Conservation (phyloP, 1,140 invertebrate species). For the Halictus rubicundus region DNA sequence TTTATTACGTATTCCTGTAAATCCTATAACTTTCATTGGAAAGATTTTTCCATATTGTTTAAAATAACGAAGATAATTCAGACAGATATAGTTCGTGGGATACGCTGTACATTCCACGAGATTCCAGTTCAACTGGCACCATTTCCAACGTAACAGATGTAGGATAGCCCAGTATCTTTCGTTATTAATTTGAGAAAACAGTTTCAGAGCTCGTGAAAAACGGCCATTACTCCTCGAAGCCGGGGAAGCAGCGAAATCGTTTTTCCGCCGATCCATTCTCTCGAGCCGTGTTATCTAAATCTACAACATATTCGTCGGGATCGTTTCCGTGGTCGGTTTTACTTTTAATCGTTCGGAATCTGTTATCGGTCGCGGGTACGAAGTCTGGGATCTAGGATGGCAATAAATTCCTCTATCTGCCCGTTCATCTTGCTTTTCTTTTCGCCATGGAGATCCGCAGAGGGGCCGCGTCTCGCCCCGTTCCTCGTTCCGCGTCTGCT, state of each 20-base stretch:
- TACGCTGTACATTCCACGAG: too few relatives aligned
- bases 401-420: conserved; percentile 52
- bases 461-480: neutral
- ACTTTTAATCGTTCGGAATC: conserved; percentile 38
- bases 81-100: too few relatives aligned
- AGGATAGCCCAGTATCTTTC: neutral
- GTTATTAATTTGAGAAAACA: neutral
- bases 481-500: neutral
- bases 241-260: neutral
- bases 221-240: neutral
- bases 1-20: too few relatives aligned
- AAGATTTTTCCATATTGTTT: too few relatives aligned
- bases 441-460: conserved; percentile 11
- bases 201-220: neutral
- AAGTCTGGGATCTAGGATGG: conserved; percentile 15
- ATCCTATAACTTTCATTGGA: too few relatives aligned
- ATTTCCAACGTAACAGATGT: too few relatives aligned
- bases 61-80: too few relatives aligned
- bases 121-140: too few relatives aligned
- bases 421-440: conserved; percentile 47
- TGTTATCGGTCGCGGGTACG: conserved; percentile 7
- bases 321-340: neutral
- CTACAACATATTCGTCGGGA: conserved; percentile 9
- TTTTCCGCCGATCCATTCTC: neutral
- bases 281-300: conserved; percentile 17